Base-by-base conservation (phyloP, 2,113 vertebrate species). In the Seriola rivoliana region DNA sequence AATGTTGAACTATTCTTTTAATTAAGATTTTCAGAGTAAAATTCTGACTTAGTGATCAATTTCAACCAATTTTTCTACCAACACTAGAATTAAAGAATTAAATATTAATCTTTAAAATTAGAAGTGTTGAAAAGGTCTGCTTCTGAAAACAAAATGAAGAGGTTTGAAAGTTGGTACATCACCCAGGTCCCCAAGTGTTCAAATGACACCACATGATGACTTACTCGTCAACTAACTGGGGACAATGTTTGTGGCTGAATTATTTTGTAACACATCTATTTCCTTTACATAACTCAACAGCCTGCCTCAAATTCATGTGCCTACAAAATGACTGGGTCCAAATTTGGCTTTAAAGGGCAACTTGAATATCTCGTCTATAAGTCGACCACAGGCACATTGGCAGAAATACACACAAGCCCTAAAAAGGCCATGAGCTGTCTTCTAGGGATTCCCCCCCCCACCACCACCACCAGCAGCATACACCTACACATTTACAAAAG, bases 371-470 rank as follows among this genome's bases (percentile, higher is more conserved):
- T 82, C 0, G 11, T 54, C 21, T 84, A 12, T 29, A 21, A 72
- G 62, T 52, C 64, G 77, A 82, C 84, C 92, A 63, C 85, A 90
- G 16, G 50, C 72, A 79, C 40, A 42, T 13, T 64, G 60, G 70
- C 78, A 87, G 52, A 85, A 69, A 80, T 54, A 80, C 68, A 84
- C 60, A 71, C 40, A 78, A 36, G 23, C 17, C 12, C 69, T 48
- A 46, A 71, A 91, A 89, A 92, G 89, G 82, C 86, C 79, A 82
- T 68, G 29, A 79, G 90, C 44, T 81, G 80, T 89, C 70, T 81
- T 44, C 21, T 58, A 85, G 94, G 94, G 94, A 92, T 91, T 93
- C 79, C 89, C 91, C 91, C 86, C 85, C 4, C 91, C 86, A 82
- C 4, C 40, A 42, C 48, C 48, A 17, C 75, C 75, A 11, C 72